These are phyloP conservation scores for Ptyas mucosa DNA, from an alignment of 2,113 vertebrate species.

Conservation along the genomic window DNA sequence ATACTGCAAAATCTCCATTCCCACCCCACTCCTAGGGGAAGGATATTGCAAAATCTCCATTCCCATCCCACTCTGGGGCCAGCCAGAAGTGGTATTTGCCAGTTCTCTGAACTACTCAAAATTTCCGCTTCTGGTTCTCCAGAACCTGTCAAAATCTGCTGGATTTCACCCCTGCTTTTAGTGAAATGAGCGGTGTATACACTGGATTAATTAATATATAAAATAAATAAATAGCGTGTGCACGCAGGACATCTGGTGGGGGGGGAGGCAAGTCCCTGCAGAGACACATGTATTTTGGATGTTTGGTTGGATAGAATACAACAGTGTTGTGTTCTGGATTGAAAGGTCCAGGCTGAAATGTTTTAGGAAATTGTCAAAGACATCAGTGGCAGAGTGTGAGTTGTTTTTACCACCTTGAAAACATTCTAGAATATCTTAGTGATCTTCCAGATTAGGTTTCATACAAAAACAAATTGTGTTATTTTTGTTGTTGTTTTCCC, in stretches of 20 bases:
- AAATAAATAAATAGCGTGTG: not conserved
- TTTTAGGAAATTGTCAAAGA: not conserved
- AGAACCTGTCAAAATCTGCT: too few species aligned
- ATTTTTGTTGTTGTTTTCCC: not conserved
- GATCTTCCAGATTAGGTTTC: not conserved
- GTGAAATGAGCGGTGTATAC: not conserved
- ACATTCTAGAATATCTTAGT: not conserved
- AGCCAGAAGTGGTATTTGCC: too few species aligned
- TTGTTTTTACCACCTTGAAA: not conserved
- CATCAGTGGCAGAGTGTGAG: not conserved
- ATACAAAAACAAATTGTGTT: not conserved
- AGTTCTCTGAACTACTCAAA: too few species aligned
- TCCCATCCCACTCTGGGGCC: too few species aligned
- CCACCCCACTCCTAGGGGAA: too few species aligned
- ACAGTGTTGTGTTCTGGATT: not conserved
- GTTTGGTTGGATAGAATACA: not conserved
- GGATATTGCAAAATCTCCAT: too few species aligned
- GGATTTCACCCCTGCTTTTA: not conserved
- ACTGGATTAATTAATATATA: not conserved
- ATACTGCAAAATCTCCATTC: too few species aligned
- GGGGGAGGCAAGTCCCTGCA: not conserved
- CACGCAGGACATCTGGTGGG: not conserved
- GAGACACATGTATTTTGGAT: not conserved
- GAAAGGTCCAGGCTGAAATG: not conserved
- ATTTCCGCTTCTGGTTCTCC: too few species aligned